Evolutionary conservation across 1,140 invertebrate species (phyloP).

Genomic region (Drosophila jambulina): DNA sequence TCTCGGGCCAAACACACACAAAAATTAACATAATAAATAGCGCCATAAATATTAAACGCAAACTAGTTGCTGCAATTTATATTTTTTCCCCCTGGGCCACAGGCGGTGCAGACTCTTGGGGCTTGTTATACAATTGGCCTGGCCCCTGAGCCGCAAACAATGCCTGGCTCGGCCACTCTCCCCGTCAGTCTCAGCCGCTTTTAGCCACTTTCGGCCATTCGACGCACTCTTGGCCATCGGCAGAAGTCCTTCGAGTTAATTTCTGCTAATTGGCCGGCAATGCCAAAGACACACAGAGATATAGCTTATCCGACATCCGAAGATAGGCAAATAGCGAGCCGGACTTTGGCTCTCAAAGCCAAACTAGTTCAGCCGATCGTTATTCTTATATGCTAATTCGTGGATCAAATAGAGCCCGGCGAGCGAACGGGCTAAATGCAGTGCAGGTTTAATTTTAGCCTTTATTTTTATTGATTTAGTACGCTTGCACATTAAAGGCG

Average conservation of each 20-base stretch:
- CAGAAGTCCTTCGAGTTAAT: slow-evolving; percentile 40
- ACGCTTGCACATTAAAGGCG: not conserved
- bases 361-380: slow-evolving; percentile 25
- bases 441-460: not conserved
- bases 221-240: slow-evolving; percentile 29
- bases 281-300: slow-evolving; percentile 26
- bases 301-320: slow-evolving; percentile 13
- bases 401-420: slow-evolving; percentile 13
- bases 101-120: slow-evolving; percentile 25
- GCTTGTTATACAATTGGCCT: slow-evolving; percentile 57
- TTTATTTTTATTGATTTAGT: slow-evolving; percentile 2
- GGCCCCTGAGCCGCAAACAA: slow-evolving; percentile 41
- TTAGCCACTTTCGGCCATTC: slow-evolving; percentile 12
- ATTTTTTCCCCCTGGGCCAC: slow-evolving; percentile 12
- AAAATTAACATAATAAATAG: slow-evolving; percentile 68
- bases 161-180: not conserved
- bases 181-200: not conserved
- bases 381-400: slow-evolving; percentile 38
- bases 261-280: slow-evolving; percentile 37
- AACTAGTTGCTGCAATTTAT: slow-evolving; percentile 62
- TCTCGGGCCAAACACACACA: not conserved
- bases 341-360: slow-evolving; percentile 13
- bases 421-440: not conserved
- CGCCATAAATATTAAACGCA: slow-evolving; percentile 58
- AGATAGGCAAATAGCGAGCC: slow-evolving; percentile 3